Conservation (phyloP, 2,797 vertebrate species). For the Coracias cyanogaster region DNA sequence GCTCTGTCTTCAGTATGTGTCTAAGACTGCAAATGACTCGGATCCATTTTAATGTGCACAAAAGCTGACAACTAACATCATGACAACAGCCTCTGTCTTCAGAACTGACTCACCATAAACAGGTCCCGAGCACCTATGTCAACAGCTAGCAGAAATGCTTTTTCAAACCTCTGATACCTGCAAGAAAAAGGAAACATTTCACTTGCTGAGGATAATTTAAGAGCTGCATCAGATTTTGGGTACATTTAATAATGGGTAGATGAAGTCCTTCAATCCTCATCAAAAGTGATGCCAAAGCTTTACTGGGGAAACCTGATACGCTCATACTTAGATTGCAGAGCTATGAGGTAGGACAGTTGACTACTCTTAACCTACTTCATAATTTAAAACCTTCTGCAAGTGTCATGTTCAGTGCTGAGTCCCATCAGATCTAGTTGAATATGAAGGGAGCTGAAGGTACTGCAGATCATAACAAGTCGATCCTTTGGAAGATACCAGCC, state of each 20-base stretch:
- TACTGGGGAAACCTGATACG: not conserved
- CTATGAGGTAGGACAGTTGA: not conserved
- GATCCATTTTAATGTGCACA: conserved; percentile 55
- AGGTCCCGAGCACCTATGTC: conserved; percentile 92
- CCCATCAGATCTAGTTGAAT: not conserved
- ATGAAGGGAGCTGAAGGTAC: not conserved
- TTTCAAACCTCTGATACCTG: conserved; percentile 93
- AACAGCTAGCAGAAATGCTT: conserved; percentile 95
- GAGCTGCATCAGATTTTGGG: not conserved
- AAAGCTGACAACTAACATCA: conserved; percentile 63
- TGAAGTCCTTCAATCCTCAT: not conserved
- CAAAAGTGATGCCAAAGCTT: not conserved
- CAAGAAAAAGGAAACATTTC: conserved; percentile 6
- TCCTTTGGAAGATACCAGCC: not conserved
- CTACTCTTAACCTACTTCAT: not conserved
- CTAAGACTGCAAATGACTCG: conserved; percentile 39
- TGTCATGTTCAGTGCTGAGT: not conserved
- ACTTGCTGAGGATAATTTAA: not conserved
- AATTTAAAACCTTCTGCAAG: not conserved
- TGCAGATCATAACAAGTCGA: not conserved
- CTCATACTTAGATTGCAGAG: not conserved
- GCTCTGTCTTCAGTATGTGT: not conserved
- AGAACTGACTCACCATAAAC: conserved; percentile 85
- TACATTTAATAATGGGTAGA: not conserved
- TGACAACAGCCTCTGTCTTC: conserved; percentile 39